Percentiles rank a stretch among this genome's conserved stretches.
These are phyloP conservation scores for Pelecanoides urinatrix DNA, from an alignment of 2,113 vertebrate genomes.

Conservation along the genomic window DNA sequence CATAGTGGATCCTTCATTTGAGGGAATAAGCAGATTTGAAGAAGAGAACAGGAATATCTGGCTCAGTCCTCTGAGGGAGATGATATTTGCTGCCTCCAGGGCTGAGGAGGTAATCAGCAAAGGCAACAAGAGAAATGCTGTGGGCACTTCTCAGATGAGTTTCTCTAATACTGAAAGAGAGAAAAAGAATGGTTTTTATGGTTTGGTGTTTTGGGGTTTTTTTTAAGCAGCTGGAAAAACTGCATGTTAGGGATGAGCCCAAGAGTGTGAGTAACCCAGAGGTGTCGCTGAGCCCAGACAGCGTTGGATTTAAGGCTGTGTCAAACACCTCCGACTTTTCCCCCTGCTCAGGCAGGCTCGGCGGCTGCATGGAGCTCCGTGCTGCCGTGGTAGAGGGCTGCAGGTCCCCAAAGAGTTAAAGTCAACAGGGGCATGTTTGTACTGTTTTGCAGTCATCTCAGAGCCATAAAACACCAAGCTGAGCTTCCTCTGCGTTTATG, in stretches of 20 bases:
- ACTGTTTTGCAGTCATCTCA: not conserved
- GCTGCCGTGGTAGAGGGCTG: not conserved
- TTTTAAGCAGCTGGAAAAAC: not conserved
- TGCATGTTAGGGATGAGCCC: not conserved
- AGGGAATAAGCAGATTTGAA: not conserved
- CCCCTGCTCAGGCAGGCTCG: not conserved
- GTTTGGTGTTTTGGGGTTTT: not conserved
- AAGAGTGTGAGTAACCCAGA: not conserved
- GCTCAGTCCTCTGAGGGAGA: not conserved
- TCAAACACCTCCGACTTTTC: accelerated
- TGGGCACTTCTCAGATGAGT: not conserved
- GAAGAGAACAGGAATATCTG: not conserved
- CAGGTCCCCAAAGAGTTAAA: not conserved
- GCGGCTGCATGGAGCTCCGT: not conserved
- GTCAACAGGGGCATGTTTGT: not conserved
- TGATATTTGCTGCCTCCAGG: not conserved
- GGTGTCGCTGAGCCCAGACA: not conserved
- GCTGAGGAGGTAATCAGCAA: not conserved
- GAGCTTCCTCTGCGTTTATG: not conserved
- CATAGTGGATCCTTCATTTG: not conserved
- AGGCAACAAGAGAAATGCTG: not conserved
- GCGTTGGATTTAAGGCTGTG: not conserved
- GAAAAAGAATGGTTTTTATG: not conserved
- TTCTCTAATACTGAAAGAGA: not conserved
- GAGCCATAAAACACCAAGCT: not conserved